Evolutionary conservation across 2,888 invertebrate species (phyloP), one percentile per base, ranked within the genome.

Genomic region (Oscheius sp.): DNA sequence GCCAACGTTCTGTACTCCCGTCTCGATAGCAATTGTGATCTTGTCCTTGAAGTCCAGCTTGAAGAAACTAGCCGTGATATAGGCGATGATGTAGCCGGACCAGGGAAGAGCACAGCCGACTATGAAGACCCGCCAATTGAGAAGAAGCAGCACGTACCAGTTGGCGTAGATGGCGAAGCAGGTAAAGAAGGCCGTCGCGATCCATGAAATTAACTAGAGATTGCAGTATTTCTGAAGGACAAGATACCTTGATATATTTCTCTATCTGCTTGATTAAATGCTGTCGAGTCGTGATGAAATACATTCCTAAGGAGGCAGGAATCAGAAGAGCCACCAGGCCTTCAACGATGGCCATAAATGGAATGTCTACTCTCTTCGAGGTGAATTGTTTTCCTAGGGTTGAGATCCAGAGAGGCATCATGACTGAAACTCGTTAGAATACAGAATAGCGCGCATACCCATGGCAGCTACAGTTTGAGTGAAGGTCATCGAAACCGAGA

Each of bases 401-500:
- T 79, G 90, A 90, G 83, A 92, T 83, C 92, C 92, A 92, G 7
- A 91, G 81, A 0, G 91, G 91, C 87, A 92, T 90, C 90, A 91
- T 90, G 10, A 89, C 91, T 91, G 87, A 32, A 13, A 55, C 32
- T 21, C 21, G 13, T 37, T 37, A 9, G 3, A 55, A 3, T n/a
- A 9, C 1, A 13, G 51, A 47, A 32, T 11, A 60, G 9, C 21
- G 29, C 9, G 48, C 90, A 90, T 90, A 93, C 94, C 94, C 87
- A 96, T 94, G 0, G 96, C 94, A 0, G 93, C 93, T 4, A 96
- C 90, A 2, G 95, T 96, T 76, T 95, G 94, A 73, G 95, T 91
- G 2, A 95, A 93, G 0, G 96, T 97, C 96, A 97, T 95, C 29
- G 96, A 93, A 65, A 97, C 93, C 0, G 96, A 96, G 58, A 97